phyloP scores from a whole-genome alignment of 2,797 vertebrate genomes.

The Anomalospiza imberbis region DNA sequence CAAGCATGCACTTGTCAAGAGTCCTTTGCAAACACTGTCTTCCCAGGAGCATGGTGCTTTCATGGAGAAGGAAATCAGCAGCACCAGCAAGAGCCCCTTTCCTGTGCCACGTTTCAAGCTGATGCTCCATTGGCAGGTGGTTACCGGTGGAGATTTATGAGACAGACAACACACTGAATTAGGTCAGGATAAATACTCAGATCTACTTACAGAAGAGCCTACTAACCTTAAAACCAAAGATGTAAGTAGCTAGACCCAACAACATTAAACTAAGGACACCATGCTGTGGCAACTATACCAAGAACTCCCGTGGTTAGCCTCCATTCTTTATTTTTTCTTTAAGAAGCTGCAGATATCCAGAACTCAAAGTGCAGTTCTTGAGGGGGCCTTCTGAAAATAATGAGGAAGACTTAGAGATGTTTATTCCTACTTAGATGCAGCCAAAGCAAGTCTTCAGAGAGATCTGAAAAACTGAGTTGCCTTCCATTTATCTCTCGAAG shows the following conservation, averaged over 20 bases:
- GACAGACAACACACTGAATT: background rate
- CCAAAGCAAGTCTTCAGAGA: background rate
- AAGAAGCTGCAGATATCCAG: background rate
- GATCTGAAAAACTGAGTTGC: background rate
- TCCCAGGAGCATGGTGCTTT: background rate
- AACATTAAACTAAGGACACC: background rate
- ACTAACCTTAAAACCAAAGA: constrained; percentile 2
- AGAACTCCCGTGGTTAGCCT: background rate
- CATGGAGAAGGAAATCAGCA: background rate
- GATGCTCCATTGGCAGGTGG: rapidly evolving
- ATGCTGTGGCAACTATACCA: background rate
- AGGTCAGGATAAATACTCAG: constrained; percentile 22
- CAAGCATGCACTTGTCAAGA: background rate
- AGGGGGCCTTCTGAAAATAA: background rate
- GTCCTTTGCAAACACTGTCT: background rate
- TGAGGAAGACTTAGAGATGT: background rate
- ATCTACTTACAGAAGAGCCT: constrained; percentile 25
- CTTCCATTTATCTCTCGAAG: background rate
- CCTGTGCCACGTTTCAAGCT: rapidly evolving
- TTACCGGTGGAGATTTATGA: background rate
- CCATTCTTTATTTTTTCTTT: background rate
- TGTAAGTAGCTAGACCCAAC: background rate
- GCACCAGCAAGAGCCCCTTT: background rate
- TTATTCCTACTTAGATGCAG: background rate
- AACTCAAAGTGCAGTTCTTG: background rate